These are phyloP conservation scores for Orussus abietinus DNA, from an alignment of 1,140 invertebrate species.

Conservation along the genomic window DNA sequence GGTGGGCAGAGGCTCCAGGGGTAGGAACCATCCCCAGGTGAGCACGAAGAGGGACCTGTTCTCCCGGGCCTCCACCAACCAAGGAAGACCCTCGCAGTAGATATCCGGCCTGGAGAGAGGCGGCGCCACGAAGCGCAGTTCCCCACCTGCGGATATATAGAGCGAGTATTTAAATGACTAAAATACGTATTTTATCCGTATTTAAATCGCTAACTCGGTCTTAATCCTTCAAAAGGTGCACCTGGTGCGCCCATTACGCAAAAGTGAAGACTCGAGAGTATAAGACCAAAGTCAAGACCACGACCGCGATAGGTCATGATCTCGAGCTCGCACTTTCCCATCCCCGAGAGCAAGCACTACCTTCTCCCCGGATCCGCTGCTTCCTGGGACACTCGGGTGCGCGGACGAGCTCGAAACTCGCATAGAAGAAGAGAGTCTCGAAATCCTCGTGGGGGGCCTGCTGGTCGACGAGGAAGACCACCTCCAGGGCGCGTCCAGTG, in stretches of 20 bases:
- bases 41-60: constrained; percentile 71
- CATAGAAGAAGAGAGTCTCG: constrained; percentile 65
- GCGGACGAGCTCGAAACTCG: constrained; percentile 63
- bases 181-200: too few species aligned
- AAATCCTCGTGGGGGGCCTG: constrained; percentile 70
- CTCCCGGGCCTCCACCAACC: constrained; percentile 68
- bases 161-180: too few species aligned
- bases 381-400: constrained; percentile 63
- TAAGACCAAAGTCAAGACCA: too few species aligned
- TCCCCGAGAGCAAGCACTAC: too few species aligned
- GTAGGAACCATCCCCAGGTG: constrained; percentile 66
- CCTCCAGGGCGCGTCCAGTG: constrained; percentile 59
- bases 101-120: constrained; percentile 60
- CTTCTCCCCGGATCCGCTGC: constrained; percentile 60
- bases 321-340: too few species aligned
- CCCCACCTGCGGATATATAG: constrained; percentile 58
- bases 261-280: too few species aligned
- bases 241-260: too few species aligned
- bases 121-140: constrained; percentile 59
- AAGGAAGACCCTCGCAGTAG: constrained; percentile 69
- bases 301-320: too few species aligned
- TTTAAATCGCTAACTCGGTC: too few species aligned
- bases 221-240: too few species aligned
- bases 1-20: constrained; percentile 38
- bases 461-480: constrained; percentile 61